Conservation (phyloP, 2,888 invertebrate genomes). For the Hemithea aestivaria region DNA sequence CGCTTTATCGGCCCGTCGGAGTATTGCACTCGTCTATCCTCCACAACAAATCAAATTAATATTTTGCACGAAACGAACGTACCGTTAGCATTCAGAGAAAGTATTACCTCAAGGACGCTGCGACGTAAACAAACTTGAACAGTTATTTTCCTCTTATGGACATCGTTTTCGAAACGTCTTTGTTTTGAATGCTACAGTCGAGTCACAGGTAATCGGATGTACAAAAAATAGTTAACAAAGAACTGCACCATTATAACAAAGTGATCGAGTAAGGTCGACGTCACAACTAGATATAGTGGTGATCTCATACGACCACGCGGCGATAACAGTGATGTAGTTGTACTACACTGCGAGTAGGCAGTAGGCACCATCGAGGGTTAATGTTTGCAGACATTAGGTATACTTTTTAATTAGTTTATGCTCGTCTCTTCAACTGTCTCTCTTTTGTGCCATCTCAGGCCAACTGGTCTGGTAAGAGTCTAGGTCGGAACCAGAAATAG, state of each 20-base stretch:
- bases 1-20: slow-evolving; percentile 47
- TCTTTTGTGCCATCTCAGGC: too few species aligned
- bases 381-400: slow-evolving; percentile 13
- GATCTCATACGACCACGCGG: slow-evolving; percentile 62
- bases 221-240: slow-evolving; percentile 30
- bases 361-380: slow-evolving; percentile 37
- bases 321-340: slow-evolving; percentile 41
- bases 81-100: slow-evolving; percentile 22
- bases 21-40: slow-evolving; percentile 28
- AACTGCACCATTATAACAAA: slow-evolving; percentile 37
- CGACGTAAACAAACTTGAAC: slow-evolving; percentile 15
- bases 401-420: too few species aligned
- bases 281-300: slow-evolving; percentile 71
- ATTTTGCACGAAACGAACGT: slow-evolving; percentile 29
- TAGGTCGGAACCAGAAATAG: too few species aligned
- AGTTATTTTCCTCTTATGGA: slow-evolving; percentile 12
- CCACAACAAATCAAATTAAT: slow-evolving; percentile 33
- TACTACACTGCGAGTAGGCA: slow-evolving; percentile 28
- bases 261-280: slow-evolving; percentile 39
- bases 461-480: too few species aligned
- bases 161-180: slow-evolving; percentile 8
- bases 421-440: too few species aligned
- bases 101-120: slow-evolving; percentile 14
- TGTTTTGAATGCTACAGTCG: slow-evolving; percentile 1
- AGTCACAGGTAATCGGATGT: slow-evolving; percentile 20